Evolutionary conservation across 2,888 invertebrate genomes (phyloP), one percentile per base, ranked within the genome.

Genomic region (Tachina lurida): DNA sequence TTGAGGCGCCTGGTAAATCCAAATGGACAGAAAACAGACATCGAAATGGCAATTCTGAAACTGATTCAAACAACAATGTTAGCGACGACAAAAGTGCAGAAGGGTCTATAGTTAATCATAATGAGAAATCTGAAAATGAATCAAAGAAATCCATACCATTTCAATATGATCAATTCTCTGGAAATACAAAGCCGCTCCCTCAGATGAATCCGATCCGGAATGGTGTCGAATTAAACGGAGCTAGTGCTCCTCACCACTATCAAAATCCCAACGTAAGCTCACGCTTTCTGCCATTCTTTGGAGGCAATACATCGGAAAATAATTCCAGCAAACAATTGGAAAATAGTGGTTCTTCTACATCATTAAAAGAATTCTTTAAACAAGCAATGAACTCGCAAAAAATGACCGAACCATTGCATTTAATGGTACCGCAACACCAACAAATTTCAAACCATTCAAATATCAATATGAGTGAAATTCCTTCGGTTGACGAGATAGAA

Each of bases 311-410:
- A 4, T 52, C 80, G 39, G 85, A 62, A 77, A 84, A 83, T 39
- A 47, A 31, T 47, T 67, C 83, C 4, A 67, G 45, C 31, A 87
- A 88, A 13, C 80, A 82, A 52, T 67, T 84, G 17, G 89, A 89
- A 22, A 89, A 87, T 58, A 88, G 83, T 77, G 75, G 85, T 12
- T 91, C 91, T 87, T 89, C 91, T 1, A 88, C 90, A n/a, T 91
- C 91, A 0, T 84, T 92, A 10, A 91, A 90, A 78, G 92, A 92
- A 2, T 92, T 92, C 84, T 91, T 92, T 49, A 91, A 91, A 67
- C 91, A 91, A 73, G 90, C 91, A n/a, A 84, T 89, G 43, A 86
- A 84, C n/a, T 67, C 86, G 10, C 79, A 86, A 15, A 82, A 65
- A 54, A 79, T 76, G 5, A 56, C 71, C 0, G 76, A 86, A 47